phyloP scores from a whole-genome alignment of 2,888 invertebrate genomes.

The Suillia variegata region DNA sequence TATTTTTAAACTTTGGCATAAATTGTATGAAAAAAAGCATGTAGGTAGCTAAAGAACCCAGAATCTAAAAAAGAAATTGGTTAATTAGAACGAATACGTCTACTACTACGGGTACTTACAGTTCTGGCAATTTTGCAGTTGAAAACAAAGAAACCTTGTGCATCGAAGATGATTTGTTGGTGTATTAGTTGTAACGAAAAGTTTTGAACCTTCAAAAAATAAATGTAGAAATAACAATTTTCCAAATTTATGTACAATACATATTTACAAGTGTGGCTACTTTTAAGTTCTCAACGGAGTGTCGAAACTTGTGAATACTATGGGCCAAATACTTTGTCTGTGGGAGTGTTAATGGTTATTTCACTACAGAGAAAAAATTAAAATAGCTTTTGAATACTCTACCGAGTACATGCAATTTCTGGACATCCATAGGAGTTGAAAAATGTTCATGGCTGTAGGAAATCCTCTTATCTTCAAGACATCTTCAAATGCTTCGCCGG shows the following conservation, averaged over 20 bases:
- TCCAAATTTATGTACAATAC: too few species aligned
- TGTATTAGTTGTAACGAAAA: slow-evolving; percentile 40
- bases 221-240: too few species aligned
- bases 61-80: slow-evolving; percentile 23
- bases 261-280: slow-evolving; percentile 34
- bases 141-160: slow-evolving; percentile 31
- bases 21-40: slow-evolving; percentile 36
- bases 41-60: slow-evolving; percentile 33
- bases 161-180: slow-evolving; percentile 39
- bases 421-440: slow-evolving; percentile 33
- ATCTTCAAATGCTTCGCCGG: slow-evolving; percentile 24
- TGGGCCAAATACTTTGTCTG: slow-evolving; percentile 31
- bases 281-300: slow-evolving; percentile 29
- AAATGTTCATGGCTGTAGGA: slow-evolving; percentile 33
- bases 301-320: slow-evolving; percentile 32
- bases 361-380: too few species aligned
- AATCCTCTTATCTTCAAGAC: slow-evolving; percentile 33
- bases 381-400: too few species aligned
- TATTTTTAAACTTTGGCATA: slow-evolving; percentile 34
- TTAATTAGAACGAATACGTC: too few species aligned
- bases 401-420: slow-evolving; percentile 39
- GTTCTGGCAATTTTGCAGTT: slow-evolving; percentile 33
- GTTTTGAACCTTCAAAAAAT: slow-evolving; percentile 40
- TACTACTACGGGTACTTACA: too few species aligned
- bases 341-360: not conserved